phyloP scores from a whole-genome alignment of 2,113 vertebrate genomes.

The Pelvicachromis taeniatus region DNA sequence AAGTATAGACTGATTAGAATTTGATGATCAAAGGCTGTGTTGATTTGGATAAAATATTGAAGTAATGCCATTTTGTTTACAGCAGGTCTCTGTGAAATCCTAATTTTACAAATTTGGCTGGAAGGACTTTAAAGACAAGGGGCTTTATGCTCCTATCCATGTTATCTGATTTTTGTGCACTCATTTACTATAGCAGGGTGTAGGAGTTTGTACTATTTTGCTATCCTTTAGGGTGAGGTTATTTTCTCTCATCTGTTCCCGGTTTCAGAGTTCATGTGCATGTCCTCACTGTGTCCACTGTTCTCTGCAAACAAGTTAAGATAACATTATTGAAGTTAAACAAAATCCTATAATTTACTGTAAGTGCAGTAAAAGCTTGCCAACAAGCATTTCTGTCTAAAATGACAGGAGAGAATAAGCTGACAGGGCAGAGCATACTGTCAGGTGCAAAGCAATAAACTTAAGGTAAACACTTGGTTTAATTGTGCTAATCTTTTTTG shows the following conservation, averaged over 20 bases:
- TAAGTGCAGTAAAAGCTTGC: neutral
- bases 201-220: neutral
- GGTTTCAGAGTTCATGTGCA: neutral
- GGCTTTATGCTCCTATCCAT: neutral
- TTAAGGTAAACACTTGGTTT: neutral
- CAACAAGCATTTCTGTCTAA: neutral
- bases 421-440: neutral
- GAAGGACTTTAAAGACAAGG: neutral
- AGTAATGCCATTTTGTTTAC: neutral
- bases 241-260: neutral
- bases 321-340: neutral
- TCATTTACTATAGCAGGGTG: neutral
- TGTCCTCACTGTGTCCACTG: neutral
- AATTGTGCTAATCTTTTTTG: neutral
- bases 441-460: neutral
- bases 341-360: neutral
- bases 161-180: neutral
- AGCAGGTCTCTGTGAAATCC: neutral
- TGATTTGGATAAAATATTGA: neutral
- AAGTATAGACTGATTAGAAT: neutral
- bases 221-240: neutral
- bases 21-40: neutral
- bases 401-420: neutral
- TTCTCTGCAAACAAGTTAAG: neutral
- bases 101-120: neutral